Evolutionary conservation across 2,888 invertebrate species (phyloP).

Genomic region (Pyrocoelia pectoralis): DNA sequence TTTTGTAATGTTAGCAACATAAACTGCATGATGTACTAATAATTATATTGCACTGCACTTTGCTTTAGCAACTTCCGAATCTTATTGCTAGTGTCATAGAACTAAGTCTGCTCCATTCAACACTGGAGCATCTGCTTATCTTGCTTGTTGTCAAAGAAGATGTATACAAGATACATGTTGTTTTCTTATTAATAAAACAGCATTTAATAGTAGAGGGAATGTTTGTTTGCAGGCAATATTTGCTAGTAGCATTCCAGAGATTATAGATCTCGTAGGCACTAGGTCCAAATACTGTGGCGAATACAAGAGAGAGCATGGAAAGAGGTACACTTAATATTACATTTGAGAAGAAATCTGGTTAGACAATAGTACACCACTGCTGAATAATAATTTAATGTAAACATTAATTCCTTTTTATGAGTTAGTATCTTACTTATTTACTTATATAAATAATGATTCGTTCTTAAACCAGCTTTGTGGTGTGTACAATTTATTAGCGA

Average conservation of each 20-base stretch:
- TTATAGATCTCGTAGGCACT: slow-evolving; percentile 99
- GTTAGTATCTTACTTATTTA: too few relatives aligned
- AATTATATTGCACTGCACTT: slow-evolving; percentile 40
- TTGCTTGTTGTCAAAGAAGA: slow-evolving; percentile 13
- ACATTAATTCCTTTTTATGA: too few relatives aligned
- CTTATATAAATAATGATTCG: too few relatives aligned
- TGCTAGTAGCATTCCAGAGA: slow-evolving; percentile 99
- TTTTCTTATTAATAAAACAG: slow-evolving; percentile 25
- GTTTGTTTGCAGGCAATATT: slow-evolving; percentile 96
- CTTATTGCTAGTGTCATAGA: slow-evolving; percentile 12
- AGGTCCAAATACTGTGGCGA: slow-evolving; percentile 99
- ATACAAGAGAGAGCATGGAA: slow-evolving; percentile 99
- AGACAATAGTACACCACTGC: too few relatives aligned
- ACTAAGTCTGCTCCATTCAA: slow-evolving; percentile 2
- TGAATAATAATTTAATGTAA: too few relatives aligned
- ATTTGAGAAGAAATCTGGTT: slow-evolving; percentile 31
- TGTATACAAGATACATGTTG: slow-evolving; percentile 13
- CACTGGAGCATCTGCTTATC: slow-evolving; percentile 16
- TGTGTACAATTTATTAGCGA: too few relatives aligned
- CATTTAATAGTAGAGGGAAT: slow-evolving; percentile 51
- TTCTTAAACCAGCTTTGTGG: too few relatives aligned
- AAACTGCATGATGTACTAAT: slow-evolving; percentile 33
- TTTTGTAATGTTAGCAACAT: slow-evolving; percentile 30
- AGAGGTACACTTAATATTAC: slow-evolving; percentile 78
- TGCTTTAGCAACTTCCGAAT: slow-evolving; percentile 40